A percentile compares a stretch with the other conserved stretches of the same genome.
phyloP scores from a whole-genome alignment of 2,888 invertebrate species.

The Sepioteuthis lessoniana region DNA sequence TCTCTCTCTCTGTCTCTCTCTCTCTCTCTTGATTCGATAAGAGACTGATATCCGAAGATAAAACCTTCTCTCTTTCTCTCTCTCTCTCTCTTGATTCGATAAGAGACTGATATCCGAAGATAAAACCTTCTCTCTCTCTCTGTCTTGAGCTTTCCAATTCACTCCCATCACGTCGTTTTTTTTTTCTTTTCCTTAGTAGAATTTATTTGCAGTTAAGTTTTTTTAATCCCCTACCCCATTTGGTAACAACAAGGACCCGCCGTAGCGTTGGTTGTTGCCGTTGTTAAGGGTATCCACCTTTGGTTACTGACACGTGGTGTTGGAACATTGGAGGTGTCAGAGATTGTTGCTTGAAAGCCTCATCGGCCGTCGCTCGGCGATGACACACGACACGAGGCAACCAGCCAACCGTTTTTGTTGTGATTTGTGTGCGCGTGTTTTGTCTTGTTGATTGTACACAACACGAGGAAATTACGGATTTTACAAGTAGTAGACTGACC shows the following conservation, averaged over 20 bases:
- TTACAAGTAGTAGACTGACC: background rate
- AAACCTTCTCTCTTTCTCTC: background rate
- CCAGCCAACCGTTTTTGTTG: background rate
- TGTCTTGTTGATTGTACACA: background rate
- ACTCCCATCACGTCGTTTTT: background rate
- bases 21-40: background rate
- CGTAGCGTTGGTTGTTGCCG: background rate
- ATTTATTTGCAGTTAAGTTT: too few species aligned
- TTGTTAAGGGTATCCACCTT: background rate
- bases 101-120: too few species aligned
- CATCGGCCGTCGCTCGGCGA: background rate
- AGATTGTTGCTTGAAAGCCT: background rate
- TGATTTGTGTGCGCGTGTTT: background rate
- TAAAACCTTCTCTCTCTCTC: background rate
- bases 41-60: too few species aligned
- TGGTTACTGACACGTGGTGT: slow-evolving; percentile 12
- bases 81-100: background rate
- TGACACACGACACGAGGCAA: background rate
- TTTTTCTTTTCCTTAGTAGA: background rate
- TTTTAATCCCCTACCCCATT: background rate
- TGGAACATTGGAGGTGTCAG: slow-evolving; percentile 8
- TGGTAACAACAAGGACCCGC: slow-evolving; percentile 8
- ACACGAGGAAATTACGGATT: background rate
- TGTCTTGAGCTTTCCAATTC: background rate
- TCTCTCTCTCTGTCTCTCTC: too few species aligned